Conservation (phyloP, 2,113 vertebrate genomes). For the Antechinus flavipes region DNA sequence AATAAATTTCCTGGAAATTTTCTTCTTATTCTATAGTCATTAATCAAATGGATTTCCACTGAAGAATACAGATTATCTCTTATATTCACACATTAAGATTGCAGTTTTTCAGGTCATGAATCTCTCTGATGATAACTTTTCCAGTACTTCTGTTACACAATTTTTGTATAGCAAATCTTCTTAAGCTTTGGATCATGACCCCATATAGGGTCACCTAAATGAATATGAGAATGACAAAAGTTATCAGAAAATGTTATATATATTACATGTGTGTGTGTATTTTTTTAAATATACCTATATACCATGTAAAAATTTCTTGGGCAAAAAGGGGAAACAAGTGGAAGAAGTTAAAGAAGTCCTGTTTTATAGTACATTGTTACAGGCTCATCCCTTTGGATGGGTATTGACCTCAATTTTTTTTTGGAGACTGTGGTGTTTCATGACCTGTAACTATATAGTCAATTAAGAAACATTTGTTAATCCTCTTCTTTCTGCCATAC, state of each 20-base stretch:
- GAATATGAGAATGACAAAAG: no score
- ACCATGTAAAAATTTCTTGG: no score
- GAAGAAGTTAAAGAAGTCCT: no score
- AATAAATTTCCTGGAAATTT: neutral
- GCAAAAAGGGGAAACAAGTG: no score
- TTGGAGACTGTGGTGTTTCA: neutral
- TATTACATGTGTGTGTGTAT: no score
- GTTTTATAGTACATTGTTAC: neutral
- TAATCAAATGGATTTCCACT: neutral
- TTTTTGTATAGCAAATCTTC: neutral
- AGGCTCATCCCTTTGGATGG: neutral
- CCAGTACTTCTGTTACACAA: neutral
- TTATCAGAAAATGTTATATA: no score
- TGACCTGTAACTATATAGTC: neutral
- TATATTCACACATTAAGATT: neutral
- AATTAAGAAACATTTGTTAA: neutral
- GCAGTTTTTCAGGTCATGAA: neutral
- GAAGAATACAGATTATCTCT: neutral
- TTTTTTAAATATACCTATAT: no score
- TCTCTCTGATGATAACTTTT: neutral
- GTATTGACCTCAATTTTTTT: neutral
- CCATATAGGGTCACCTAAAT: no score
- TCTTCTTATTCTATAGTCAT: neutral
- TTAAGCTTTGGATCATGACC: no score
- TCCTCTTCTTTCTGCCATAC: neutral